Percentiles rank a stretch among this genome's conserved stretches.
These are phyloP conservation scores for Ptyas mucosa DNA, from an alignment of 2,113 vertebrate genomes.

Conservation along the genomic window DNA sequence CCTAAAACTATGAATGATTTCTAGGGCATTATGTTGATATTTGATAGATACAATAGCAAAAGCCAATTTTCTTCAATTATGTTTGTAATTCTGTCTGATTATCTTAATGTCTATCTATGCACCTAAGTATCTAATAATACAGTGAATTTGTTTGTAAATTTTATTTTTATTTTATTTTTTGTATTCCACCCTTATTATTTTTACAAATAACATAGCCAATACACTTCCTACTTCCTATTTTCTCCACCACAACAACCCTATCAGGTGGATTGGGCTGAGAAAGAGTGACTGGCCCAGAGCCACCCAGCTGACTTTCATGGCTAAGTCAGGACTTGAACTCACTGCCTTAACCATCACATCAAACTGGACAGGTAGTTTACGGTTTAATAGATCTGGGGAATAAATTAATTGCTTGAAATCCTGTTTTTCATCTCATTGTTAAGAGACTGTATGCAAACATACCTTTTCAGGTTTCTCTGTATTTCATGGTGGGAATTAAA, in stretches of 20 bases:
- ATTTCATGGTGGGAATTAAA: neutral
- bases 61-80: neutral
- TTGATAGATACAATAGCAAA: neutral
- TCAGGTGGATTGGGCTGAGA: too few relatives aligned
- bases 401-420: neutral
- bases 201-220: too few relatives aligned
- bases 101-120: neutral
- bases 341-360: neutral
- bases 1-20: neutral
- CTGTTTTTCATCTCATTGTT: neutral
- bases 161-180: too few relatives aligned
- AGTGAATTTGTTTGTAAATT: neutral
- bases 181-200: too few relatives aligned
- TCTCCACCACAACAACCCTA: too few relatives aligned
- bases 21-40: neutral
- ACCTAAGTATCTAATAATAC: neutral
- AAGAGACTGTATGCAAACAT: neutral
- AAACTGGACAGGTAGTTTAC: neutral
- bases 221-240: too few relatives aligned
- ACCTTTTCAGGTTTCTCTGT: conserved; percentile 17
- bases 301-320: too few relatives aligned
- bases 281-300: too few relatives aligned
- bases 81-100: neutral
- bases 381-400: neutral
- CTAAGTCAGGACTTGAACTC: too few relatives aligned